Base-by-base conservation (phyloP, 92 coral and sea anemone genomes). In the Epizoanthus rinbou region DNA sequence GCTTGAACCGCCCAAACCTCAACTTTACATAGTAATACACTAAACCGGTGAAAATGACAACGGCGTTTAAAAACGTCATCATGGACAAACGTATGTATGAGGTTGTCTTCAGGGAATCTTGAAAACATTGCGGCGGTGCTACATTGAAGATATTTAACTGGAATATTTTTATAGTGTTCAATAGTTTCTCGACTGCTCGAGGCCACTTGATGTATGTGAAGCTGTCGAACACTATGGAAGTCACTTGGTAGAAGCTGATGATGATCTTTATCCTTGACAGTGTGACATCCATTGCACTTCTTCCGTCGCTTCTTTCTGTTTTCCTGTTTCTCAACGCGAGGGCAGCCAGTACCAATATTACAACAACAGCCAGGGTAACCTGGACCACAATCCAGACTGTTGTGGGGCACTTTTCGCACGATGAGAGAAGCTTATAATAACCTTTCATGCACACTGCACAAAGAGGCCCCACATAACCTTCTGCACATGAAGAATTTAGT, bases 181-280 rank as follows among this genome's bases (percentile, higher is more conserved):
- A 41, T 5, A 90, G 21, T 19, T 64, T 83, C 63, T 76, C 50
- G 31, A 90, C 65, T 18, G 86, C 88, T 31, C 60, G 33, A 2
- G 93, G 93, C 93, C 93, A 90, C 35, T 63, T 71, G 5, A 84
- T 86, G 63, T 87, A 90, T 3, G 91, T 71, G 53, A 90, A 87
- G 18, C 88, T 57, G 80, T 90, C 88, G 65, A 90, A 84, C 17
- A 87, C 85, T 1, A 82, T 71, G 24, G 90, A 90, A 7, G 91
- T 86, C 19, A 87, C 85, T 43, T 90, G 93, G 60, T 87, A 90
- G 84, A 90, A 90, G 33, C 90, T 76, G 9, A 90, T 87, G 13
- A 90, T 47, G 16, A 90, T 90, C 70, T 90, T 90, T 23, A 90
- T 69, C 19, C 91, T 76, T 37, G 93, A 88, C 22, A 90, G 68